A percentile compares a stretch with the other conserved stretches of the same genome.
Conservation (phyloP, 2,888 invertebrate species). For the Beris chalybata region DNA sequence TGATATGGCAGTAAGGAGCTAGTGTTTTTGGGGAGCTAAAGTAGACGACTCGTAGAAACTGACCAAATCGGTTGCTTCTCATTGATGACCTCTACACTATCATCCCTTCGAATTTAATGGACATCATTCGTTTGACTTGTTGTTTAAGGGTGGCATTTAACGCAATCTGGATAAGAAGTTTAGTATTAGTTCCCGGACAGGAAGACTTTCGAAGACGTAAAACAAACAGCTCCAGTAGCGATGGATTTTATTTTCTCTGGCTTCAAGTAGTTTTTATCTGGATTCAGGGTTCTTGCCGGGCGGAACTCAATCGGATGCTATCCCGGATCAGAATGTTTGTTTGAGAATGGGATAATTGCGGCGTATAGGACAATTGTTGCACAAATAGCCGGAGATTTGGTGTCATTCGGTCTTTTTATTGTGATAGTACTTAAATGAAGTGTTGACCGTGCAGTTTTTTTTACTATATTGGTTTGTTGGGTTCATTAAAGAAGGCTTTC, state of each 20-base stretch:
- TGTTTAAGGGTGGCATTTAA: conserved; percentile 14
- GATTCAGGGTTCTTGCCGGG: conserved; percentile 8
- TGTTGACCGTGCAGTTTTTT: no score
- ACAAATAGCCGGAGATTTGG: no score
- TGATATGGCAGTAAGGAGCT: conserved; percentile 5
- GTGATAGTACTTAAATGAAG: no score
- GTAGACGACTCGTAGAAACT: conserved; percentile 5
- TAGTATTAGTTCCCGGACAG: conserved; percentile 9
- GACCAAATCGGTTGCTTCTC: conserved; percentile 19
- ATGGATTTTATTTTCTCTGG: conserved; percentile 22
- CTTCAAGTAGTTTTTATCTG: conserved; percentile 20
- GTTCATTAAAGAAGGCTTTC: no score
- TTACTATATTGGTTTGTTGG: no score
- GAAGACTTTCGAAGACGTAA: conserved; percentile 19
- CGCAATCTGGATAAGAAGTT: conserved; percentile 28
- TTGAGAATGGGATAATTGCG: conserved; percentile 14
- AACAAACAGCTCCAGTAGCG: conserved; percentile 6
- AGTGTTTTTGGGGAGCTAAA: conserved; percentile 12
- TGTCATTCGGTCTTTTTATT: no score
- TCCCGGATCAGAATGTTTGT: not conserved
- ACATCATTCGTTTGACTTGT: conserved; percentile 20
- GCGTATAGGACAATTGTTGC: no score
- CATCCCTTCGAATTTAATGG: conserved; percentile 12
- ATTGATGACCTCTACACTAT: conserved; percentile 19
- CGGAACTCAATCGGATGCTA: conserved; percentile 7